Percentiles rank a stretch among this genome's conserved stretches.
These are phyloP conservation scores for Gambelia wislizenii DNA, from an alignment of 2,797 vertebrate species.

Conservation along the genomic window DNA sequence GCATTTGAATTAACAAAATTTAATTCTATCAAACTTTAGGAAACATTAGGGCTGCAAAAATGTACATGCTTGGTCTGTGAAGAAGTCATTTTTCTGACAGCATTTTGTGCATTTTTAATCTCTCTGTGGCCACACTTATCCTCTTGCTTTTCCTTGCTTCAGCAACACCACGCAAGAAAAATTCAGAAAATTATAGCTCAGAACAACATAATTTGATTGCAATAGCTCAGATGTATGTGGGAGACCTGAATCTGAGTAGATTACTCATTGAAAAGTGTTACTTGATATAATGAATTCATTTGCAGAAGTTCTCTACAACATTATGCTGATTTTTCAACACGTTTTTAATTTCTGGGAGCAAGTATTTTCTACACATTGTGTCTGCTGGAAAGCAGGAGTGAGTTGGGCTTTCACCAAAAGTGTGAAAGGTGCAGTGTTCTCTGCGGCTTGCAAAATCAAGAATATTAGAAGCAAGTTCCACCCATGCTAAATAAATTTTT, in stretches of 20 bases:
- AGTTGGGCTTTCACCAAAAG: not conserved
- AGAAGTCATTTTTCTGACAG: not conserved
- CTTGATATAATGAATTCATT: constrained; percentile 14
- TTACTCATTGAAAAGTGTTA: constrained; percentile 27
- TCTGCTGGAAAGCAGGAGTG: constrained; percentile 17
- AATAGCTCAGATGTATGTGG: constrained; percentile 23
- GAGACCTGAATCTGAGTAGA: constrained; percentile 22
- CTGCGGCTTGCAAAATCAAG: not conserved
- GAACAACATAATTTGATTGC: constrained; percentile 44
- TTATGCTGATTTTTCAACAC: constrained; percentile 18
- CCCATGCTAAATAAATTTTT: constrained; percentile 48
- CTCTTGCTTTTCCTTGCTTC: not conserved
- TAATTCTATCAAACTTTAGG: not conserved
- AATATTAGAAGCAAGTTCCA: not conserved
- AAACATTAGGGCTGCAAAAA: not conserved
- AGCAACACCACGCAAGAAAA: not conserved
- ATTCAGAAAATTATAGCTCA: constrained; percentile 38
- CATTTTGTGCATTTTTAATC: constrained; percentile 9
- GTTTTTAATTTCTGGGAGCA: constrained; percentile 44
- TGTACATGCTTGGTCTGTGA: not conserved
- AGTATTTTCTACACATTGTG: constrained; percentile 22
- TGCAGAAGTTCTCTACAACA: constrained; percentile 1
- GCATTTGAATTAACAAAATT: not conserved
- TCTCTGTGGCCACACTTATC: not conserved
- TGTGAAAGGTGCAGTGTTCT: not conserved